phyloP scores from a whole-genome alignment of 1,140 invertebrate genomes.

The Drosophila ohnishii region DNA sequence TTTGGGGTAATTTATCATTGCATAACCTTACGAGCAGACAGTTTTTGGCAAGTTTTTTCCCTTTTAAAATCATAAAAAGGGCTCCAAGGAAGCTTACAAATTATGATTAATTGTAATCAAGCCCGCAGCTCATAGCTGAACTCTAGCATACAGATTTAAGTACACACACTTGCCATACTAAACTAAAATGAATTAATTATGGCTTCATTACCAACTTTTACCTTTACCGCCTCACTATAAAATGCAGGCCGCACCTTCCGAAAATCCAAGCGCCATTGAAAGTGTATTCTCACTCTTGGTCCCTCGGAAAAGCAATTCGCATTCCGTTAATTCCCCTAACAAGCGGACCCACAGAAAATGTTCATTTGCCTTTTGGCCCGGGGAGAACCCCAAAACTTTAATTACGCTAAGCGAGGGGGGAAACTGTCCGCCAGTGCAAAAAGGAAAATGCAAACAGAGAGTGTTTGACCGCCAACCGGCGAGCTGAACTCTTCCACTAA shows the following conservation, averaged over 20 bases:
- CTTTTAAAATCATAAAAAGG: not conserved
- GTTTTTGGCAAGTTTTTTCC: slow-evolving; percentile 8
- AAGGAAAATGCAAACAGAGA: slow-evolving; percentile 55
- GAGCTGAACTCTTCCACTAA: slow-evolving; percentile 62
- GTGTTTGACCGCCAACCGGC: slow-evolving; percentile 48
- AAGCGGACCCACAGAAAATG: slow-evolving; percentile 17
- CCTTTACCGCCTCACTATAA: slow-evolving; percentile 1
- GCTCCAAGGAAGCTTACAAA: not conserved
- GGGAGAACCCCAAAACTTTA: slow-evolving; percentile 66
- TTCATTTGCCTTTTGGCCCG: slow-evolving; percentile 29
- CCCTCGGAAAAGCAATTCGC: slow-evolving; percentile 25
- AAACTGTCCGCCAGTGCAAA: slow-evolving; percentile 21
- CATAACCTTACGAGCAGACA: slow-evolving; percentile 17
- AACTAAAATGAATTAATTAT: slow-evolving; percentile 12
- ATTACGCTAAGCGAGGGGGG: slow-evolving; percentile 62
- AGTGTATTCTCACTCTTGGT: not conserved
- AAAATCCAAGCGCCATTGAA: slow-evolving; percentile 2
- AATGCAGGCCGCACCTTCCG: slow-evolving; percentile 11
- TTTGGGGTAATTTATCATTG: slow-evolving; percentile 37
- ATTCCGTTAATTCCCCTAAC: slow-evolving; percentile 32
- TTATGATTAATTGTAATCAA: slow-evolving; percentile 14
- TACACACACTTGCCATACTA: not conserved
- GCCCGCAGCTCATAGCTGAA: not conserved
- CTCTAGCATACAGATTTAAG: not conserved
- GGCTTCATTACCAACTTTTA: slow-evolving; percentile 16